Evolutionary conservation across 2,888 invertebrate genomes (phyloP).

Genomic region (Drosophila rellima): DNA sequence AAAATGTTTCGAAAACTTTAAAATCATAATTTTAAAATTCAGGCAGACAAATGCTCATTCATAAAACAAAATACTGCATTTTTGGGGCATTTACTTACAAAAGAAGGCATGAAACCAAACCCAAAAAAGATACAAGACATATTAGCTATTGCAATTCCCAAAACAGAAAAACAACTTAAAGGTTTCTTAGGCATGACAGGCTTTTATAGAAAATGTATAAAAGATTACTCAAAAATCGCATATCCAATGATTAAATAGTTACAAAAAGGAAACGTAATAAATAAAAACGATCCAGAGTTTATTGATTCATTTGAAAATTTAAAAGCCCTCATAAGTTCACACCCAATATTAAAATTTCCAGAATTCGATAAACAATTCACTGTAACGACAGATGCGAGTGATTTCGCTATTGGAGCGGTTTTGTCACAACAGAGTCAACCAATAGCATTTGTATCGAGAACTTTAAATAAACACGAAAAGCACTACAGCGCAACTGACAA

Average conservation of each 20-base stretch:
- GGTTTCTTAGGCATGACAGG: neutral
- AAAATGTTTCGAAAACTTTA: too few species aligned
- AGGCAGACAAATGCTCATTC: neutral
- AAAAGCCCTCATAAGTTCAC: neutral
- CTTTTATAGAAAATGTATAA: neutral
- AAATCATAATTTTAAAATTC: too few species aligned
- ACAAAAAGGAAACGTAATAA: neutral
- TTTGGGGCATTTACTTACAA: neutral
- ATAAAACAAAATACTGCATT: neutral
- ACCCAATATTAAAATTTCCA: neutral
- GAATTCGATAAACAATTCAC: neutral
- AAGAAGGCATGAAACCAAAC: neutral
- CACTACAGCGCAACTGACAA: neutral
- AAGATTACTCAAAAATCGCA: neutral
- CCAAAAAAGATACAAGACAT: neutral
- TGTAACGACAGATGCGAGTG: neutral
- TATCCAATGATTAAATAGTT: neutral
- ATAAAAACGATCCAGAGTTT: neutral
- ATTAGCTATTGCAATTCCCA: neutral
- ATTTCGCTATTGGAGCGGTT: neutral
- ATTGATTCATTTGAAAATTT: neutral
- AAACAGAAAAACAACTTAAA: slow-evolving; percentile 1
- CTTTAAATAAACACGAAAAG: neutral
- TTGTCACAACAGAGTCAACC: neutral
- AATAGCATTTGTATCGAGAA: neutral